Conservation (phyloP, 2,888 invertebrate genomes). For the Eupithecia exiguata region DNA sequence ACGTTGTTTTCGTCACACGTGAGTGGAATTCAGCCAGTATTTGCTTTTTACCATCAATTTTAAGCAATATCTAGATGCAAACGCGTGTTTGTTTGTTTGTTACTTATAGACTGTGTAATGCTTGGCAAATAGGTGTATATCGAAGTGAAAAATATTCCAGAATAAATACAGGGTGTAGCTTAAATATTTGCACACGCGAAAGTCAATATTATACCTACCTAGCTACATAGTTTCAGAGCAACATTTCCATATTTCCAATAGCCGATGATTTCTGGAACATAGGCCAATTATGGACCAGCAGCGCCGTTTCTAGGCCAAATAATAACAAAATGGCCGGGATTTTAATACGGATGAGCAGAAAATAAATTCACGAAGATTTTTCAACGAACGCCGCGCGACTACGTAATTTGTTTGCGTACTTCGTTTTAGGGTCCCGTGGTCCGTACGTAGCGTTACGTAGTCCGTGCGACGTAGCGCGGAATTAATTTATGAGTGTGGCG, state of each 20-base stretch:
- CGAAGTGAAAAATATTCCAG: not conserved
- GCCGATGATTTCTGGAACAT: slow-evolving; percentile 21
- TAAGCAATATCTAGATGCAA: not conserved
- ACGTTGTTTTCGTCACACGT: not conserved
- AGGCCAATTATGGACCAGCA: slow-evolving; percentile 23
- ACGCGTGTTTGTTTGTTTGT: not conserved
- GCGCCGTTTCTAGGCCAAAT: slow-evolving; percentile 50
- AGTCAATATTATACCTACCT: not conserved
- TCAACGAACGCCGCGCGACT: slow-evolving; percentile 67
- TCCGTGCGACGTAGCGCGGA: slow-evolving; percentile 27
- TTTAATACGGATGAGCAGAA: slow-evolving; percentile 66
- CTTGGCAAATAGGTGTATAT: not conserved
- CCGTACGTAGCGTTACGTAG: slow-evolving; percentile 18
- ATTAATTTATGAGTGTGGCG: slow-evolving; percentile 42
- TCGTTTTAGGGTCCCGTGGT: slow-evolving; percentile 48
- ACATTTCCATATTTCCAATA: slow-evolving; percentile 13
- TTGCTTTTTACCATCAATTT: not conserved
- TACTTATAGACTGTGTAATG: not conserved
- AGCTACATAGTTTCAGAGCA: not conserved
- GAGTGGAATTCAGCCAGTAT: not conserved
- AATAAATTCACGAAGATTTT: slow-evolving; percentile 75
- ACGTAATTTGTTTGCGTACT: slow-evolving; percentile 65
- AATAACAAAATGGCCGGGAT: slow-evolving; percentile 63
- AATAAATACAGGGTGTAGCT: not conserved
- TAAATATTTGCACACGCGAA: too few relatives aligned